phyloP scores from a whole-genome alignment of 2,113 vertebrate species.

The human (Homo sapiens) region GRCh38 chr22:44208501-44209000 shows the following conservation, averaged over 20 bases:
- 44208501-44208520: fast-evolving
- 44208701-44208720: not conserved
- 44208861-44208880: not conserved
- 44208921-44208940: not conserved
- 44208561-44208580: not conserved
- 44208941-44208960: not conserved
- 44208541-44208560: not conserved
- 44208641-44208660: not conserved
- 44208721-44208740: not conserved
- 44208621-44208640: not conserved
- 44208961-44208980: not conserved
- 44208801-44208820: not conserved
- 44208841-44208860: not conserved
- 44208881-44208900: not conserved
- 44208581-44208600: not conserved
- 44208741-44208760: not conserved
- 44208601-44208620: not conserved
- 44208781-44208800: not conserved
- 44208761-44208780: not conserved
- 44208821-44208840: not conserved
- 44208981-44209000: not conserved
- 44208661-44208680: not conserved
- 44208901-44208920: not conserved
- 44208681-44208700: not conserved
- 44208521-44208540: fast-evolving